These are phyloP conservation scores for Pygoscelis antarcticus DNA, from an alignment of 2,113 vertebrate species.

Conservation along the genomic window DNA sequence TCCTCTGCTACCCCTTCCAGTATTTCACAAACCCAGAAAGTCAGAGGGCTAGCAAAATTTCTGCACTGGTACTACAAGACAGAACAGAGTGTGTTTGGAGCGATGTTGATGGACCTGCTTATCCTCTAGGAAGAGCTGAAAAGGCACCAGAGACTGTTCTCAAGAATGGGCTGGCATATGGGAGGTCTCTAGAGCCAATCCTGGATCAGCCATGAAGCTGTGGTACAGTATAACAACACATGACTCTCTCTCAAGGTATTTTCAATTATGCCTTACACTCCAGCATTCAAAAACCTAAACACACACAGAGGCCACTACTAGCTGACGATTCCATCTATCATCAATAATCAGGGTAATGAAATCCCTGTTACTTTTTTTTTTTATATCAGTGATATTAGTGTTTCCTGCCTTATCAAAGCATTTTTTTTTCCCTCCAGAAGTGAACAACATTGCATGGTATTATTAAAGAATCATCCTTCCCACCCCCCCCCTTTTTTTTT, in stretches of 20 bases:
- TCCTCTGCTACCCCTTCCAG: background rate
- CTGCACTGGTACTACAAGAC: background rate
- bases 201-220: background rate
- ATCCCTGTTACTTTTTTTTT: background rate
- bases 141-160: background rate
- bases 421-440: background rate
- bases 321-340: background rate
- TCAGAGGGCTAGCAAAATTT: background rate
- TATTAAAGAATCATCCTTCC: background rate
- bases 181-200: background rate
- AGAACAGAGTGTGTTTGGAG: background rate
- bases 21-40: background rate
- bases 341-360: constrained; percentile 35
- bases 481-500: background rate
- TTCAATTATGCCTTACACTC: background rate
- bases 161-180: accelerated
- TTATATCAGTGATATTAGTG: background rate
- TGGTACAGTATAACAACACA: background rate
- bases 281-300: background rate
- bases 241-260: background rate
- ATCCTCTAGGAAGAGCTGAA: background rate
- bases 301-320: background rate
- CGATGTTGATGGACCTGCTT: background rate
- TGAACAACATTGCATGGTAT: background rate
- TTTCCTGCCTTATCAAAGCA: background rate